Percentiles rank a stretch among this genome's conserved stretches.
phyloP scores from a whole-genome alignment of 2,113 vertebrate species.

The Istiophorus platypterus region DNA sequence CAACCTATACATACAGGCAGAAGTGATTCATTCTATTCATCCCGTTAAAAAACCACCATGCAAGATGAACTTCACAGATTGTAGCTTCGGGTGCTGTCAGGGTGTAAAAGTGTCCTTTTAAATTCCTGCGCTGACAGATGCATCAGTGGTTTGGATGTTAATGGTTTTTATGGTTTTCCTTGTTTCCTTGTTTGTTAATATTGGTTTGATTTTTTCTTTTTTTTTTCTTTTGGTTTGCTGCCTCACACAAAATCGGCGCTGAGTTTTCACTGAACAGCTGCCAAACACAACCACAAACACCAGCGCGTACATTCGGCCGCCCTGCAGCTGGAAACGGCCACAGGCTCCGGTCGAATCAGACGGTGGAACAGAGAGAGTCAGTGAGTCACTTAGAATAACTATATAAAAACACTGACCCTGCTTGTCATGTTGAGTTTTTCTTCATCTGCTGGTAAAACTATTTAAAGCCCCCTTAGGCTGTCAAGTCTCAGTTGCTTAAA shows the following conservation, averaged over 20 bases:
- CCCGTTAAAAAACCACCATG: too few relatives aligned
- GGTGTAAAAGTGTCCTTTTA: background rate
- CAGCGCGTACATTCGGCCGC: background rate
- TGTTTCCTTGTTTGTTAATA: background rate
- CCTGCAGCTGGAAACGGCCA: background rate
- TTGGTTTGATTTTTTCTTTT: background rate
- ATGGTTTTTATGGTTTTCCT: background rate
- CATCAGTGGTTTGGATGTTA: background rate
- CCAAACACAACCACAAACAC: constrained; percentile 18
- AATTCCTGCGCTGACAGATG: constrained; percentile 15
- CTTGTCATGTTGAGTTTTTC: background rate
- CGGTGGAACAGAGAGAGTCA: background rate
- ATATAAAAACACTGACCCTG: background rate
- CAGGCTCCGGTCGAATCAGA: background rate
- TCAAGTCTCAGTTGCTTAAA: too few relatives aligned
- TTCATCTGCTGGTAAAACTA: background rate
- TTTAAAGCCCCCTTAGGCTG: background rate
- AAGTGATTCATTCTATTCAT: too few relatives aligned
- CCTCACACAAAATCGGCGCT: background rate
- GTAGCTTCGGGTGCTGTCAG: background rate
- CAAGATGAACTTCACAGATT: background rate
- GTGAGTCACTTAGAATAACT: background rate
- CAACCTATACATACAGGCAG: too few relatives aligned
- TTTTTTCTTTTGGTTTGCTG: background rate
- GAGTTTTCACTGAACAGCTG: constrained; percentile 7